Base-by-base conservation (phyloP, 2,113 vertebrate genomes). In the Varanus komodoensis region DNA sequence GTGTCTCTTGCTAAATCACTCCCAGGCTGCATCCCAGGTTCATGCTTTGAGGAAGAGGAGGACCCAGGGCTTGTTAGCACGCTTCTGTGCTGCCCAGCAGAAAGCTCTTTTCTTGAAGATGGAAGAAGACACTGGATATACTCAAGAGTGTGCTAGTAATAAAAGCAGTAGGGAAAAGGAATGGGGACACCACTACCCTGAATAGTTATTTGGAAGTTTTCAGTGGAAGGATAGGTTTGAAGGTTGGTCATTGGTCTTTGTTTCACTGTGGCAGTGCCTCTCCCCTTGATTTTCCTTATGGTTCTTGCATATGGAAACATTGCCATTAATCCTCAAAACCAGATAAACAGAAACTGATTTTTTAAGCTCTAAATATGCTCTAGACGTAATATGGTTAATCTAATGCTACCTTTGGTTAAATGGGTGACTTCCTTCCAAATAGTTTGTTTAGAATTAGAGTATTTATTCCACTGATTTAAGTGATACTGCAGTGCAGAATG, bases 391-490 rank as follows among this genome's bases (percentile, higher is more conserved):
- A 61, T 34, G 0, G 1, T 23, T 27, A 1, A 81, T 44, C 48
- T 69, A 0, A 0, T 27, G 9, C 4, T 0, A 0, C 29, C 27
- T 44, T 80, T 89, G 0, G 0, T 0, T 0, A 81, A 79, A 48
- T 8, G 0, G 6, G 32, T 83, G 71, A 8, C 79, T 57, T 81
- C 11, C 15, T 4, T 83, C 32, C 44, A 9, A 17, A 27, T 67
- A 17, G 23, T 67, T 9, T 67, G 61, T 50, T 78, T 50, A 21
- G 57, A 8, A 34, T 79, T 52, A 79, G 27, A 25, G 38, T 78
- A 17, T 64, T n/a, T 27, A 82, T 77, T 8, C 15, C 15, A n/a
- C 23, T 67, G 44, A 50, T 68, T 80, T 80, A 19, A 67, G 14
- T 69, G 64, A 19, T 48, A 80, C 8, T 80, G 21, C 2, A 21